Base-by-base conservation (phyloP, 2,888 invertebrate genomes). In the Mythimna ferrago region DNA sequence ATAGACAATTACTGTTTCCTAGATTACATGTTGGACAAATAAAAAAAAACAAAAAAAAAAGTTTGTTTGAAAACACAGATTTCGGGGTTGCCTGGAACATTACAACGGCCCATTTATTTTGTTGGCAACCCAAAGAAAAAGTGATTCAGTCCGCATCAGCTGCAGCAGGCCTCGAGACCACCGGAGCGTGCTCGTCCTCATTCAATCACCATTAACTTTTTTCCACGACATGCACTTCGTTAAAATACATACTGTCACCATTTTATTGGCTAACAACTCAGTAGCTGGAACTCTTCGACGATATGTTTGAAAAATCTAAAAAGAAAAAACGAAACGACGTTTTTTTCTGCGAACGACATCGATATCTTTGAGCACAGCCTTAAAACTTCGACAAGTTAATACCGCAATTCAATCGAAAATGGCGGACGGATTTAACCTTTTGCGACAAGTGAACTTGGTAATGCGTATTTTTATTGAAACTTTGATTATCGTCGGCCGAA, bases 131-230 rank as follows among this genome's bases (percentile, higher is more conserved):
- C 80, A 80, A 81, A 78, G 81, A 84, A 80, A 72, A 76, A 82
- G 85, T 89, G 88, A 90, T 87, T 91, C 90, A 90, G 84, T 78
- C 62, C 66, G 72, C 78, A 84, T 84, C 86, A 82, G 81, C 82
- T 77, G 84, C 72, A 76, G 74, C 73, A 86, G 87, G 88, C 88
- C 85, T 84, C 84, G 74, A 81, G 86, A 83, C 85, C 89, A 87
- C 79, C 89, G 68, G 82, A 89, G 86, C 89, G 86, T 87, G 82
- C 54, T 81, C 84, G 92, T 80, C 92, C 93, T 86, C 92, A 90
- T 93, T 93, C 90, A 82, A 90, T 91, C 89, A 88, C 78, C 87
- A 92, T 92, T 91, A 90, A 86, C 81, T 89, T 88, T 89, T 90
- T 89, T 87, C 80, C 86, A 88, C 88, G 86, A 85, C 7, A 3